Evolutionary conservation across 2,113 vertebrate genomes (phyloP), one percentile per base, ranked within the genome.

Genomic region (Myrmecophaga tridactyla): DNA sequence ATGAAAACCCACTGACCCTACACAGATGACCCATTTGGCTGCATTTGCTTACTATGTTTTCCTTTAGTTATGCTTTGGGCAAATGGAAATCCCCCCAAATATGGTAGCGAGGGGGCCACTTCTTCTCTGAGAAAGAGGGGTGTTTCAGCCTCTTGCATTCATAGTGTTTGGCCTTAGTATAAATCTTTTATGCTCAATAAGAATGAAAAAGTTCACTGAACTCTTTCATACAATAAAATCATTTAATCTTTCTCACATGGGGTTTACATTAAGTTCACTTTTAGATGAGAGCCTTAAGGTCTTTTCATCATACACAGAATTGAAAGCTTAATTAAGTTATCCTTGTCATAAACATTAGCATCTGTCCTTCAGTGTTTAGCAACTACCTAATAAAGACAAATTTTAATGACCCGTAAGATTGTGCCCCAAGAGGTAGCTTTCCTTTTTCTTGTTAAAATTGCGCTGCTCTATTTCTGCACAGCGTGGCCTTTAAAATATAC

Each of bases 131-230:
- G 18, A 41, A 62, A 36, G 43, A 72, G 7, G 75, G 21, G 48
- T 43, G 17, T 36, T 51, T 70, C 5, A 36, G 48, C 51, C 77
- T n/a, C 76, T 39, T 31, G 58, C 12, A 0, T 67, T 62, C 41
- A 15, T 62, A 9, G 3, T 34, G 2, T 48, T 51, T 60, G n/a
- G n/a, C 48, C 43, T 88, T 36, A 78, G 29, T 39, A 46, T 53
- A 53, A 75, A 60, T 69, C 56, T 62, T 8, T 84, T 83, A n/a
- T 20, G 14, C 27, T 84, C n/a, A 13, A 21, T n/a, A 86, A 34
- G 93, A 85, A 88, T 96, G n/a, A 20, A 39, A 85, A 92, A 72
- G 23, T 56, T 91, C 63, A 13, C 58, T 27, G 78, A 85, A 72
- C n/a, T 86, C 86, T 77, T 75, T 72, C 69, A 39, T 46, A 25